Base-by-base conservation (phyloP, 2,888 invertebrate genomes). In the Nephrotoma guestfalica region DNA sequence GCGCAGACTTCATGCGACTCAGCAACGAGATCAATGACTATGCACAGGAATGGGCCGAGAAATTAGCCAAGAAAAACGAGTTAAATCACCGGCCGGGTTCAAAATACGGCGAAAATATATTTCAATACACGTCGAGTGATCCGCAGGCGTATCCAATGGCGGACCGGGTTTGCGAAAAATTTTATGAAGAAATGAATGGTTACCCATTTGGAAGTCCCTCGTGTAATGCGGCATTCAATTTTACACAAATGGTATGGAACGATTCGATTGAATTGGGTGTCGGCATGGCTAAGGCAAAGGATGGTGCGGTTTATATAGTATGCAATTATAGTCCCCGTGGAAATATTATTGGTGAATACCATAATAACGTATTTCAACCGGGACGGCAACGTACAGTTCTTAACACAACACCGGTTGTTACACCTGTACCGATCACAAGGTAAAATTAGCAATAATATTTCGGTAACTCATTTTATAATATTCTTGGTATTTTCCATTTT, bases 241-340 rank as follows among this genome's bases (percentile, higher is more conserved):
- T 95, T 89, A 94, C 94, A 0, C 96, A 96, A 90, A 93, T 96
- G 87, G 93, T 96, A 2, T 96, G 96, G 96, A 94, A 94, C 88
- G 93, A 92, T 86, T 94, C 94, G 87, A 93, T 92, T 86, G 94
- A 95, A 89, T 90, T 96, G 41, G 96, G 96, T 0, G 94, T 96
- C n/a, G 96, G 95, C 2, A 93, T 94, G 89, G 94, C 95, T 0
- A 93, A 94, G 89, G 94, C 94, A 88, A 94, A 94, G 89, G 94
- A 94, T 86, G 97, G 96, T 0, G 95, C 96, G 90, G 93, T 96
- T 0, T 96, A 96, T 89, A 96, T 97, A 0, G 97, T 98, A 0
- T 89, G 89, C 51, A 89, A 89, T 87, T 89, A 89, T 87, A 88
- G 88, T 88, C 89, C 89, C 30, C 88, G 89, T 11, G 89, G 89